Conservation (phyloP, 2,797 vertebrate species). For the Ceryle rudis region DNA sequence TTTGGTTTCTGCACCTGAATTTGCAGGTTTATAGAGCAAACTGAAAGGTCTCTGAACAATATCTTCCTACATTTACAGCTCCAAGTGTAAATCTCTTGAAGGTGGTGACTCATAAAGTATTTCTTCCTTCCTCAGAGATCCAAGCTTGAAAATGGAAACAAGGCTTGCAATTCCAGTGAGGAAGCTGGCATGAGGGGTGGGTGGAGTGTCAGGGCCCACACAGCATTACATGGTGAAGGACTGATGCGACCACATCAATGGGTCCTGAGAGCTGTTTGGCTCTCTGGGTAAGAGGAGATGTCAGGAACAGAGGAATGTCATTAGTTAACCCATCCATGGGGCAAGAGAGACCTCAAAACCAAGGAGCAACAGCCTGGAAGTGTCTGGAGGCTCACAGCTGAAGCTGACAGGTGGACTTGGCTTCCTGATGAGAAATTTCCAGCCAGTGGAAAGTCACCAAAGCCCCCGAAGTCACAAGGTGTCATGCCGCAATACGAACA, state of each 20-base stretch:
- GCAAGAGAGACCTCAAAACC: neutral
- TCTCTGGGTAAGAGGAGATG: neutral
- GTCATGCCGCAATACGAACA: neutral
- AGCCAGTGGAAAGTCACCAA: neutral
- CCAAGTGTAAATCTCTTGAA: slow-evolving; percentile 45
- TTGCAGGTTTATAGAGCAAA: slow-evolving; percentile 48
- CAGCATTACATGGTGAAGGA: slow-evolving; percentile 11
- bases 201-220: neutral
- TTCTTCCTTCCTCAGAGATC: slow-evolving; percentile 46
- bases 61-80: slow-evolving; percentile 49
- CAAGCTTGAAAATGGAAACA: slow-evolving; percentile 41
- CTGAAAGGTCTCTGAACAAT: slow-evolving; percentile 40
- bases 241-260: slow-evolving; percentile 53
- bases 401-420: neutral
- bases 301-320: neutral
- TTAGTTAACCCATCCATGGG: neutral
- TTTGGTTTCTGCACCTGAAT: slow-evolving; percentile 40
- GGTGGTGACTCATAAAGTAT: slow-evolving; percentile 45
- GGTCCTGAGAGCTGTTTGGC: neutral
- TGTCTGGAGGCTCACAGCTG: neutral
- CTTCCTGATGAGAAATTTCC: neutral
- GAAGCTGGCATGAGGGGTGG: neutral
- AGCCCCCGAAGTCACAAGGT: neutral
- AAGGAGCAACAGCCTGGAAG: neutral
- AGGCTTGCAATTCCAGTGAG: slow-evolving; percentile 13